Base-by-base conservation (phyloP, 2,888 invertebrate genomes). In the Synanthedon formicaeformis region DNA sequence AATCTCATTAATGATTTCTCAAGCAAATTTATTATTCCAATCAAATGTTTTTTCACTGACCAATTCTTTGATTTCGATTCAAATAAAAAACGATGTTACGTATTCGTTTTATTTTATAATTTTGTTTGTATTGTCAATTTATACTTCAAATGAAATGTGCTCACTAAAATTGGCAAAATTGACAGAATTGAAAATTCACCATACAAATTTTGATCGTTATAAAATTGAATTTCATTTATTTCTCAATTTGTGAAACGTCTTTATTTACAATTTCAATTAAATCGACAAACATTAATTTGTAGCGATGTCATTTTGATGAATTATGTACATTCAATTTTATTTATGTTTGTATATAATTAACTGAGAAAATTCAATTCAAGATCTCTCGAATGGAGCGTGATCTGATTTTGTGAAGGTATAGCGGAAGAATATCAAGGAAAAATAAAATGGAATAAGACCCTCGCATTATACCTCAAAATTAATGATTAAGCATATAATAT, bases 311-410 rank as follows among this genome's bases (percentile, higher is more conserved):
- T 52, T 56, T 52, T 54, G 52, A 50, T 51, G 50, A 40, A 48
- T 54, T 50, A 18, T 52, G 52, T 50, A 50, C 34, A 41, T 48
- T 51, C 48, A 54, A 54, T 45, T 55, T 49, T 41, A 18, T 54
- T 49, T 41, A 18, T 54, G 50, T 56, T 54, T 54, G 51, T 53
- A 48, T 54, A 54, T 52, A 40, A 56, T 56, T 54, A 52, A 54
- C 54, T 51, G 54, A 41, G 49, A 45, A 51, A 54, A 56, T 56
- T 54, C 51, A 56, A 56, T 54, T 51, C 13, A 45, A 14, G 11
- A 49, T 10, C 18, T 49, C 6, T 5, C 5, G 49, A 49, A 14
- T n/a, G n/a, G 18, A 49, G 49, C 18, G 49, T 49, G 14, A 49
- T 14, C 49, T 18, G 13, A 16, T 49, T 49, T 49, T 49, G 8